A percentile compares a stretch with the other conserved stretches of the same genome.
phyloP scores from a whole-genome alignment of 2,113 vertebrate species.

The Brachypodius melanocephalos region DNA sequence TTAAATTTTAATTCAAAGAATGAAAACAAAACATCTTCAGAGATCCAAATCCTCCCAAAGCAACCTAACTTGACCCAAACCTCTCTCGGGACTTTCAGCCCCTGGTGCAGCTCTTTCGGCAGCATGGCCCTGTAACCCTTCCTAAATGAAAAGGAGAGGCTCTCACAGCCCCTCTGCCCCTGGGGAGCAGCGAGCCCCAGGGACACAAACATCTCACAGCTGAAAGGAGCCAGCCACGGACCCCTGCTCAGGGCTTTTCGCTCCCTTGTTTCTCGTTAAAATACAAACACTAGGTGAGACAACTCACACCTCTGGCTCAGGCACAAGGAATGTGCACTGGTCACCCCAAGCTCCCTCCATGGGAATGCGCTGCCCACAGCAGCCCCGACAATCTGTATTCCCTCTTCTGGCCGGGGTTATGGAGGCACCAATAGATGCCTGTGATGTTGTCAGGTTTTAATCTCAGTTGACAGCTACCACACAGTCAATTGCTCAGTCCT shows the following conservation, averaged over 20 bases:
- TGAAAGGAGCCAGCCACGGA: not conserved
- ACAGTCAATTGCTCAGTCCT: not conserved
- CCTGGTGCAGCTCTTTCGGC: not conserved
- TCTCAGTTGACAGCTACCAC: not conserved
- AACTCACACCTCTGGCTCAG: not conserved
- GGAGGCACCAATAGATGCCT: not conserved
- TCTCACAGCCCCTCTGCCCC: not conserved
- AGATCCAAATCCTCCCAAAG: constrained; percentile 12
- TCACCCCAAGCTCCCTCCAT: not conserved
- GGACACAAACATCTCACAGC: not conserved
- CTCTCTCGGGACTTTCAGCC: not conserved
- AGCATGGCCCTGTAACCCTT: constrained; percentile 9
- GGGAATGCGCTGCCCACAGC: not conserved
- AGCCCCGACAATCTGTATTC: not conserved
- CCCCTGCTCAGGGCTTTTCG: not conserved
- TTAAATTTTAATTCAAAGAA: constrained; percentile 62
- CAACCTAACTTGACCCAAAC: constrained; percentile 41
- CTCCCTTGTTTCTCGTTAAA: not conserved
- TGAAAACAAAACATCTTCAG: constrained; percentile 54
- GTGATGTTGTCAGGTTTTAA: not conserved
- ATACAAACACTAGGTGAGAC: not conserved
- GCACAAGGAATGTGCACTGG: not conserved
- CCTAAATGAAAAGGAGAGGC: not conserved
- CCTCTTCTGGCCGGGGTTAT: not conserved
- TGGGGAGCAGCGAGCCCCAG: not conserved